Conservation (phyloP, 2,797 vertebrate species). For the Clarias laeviceps region DNA sequence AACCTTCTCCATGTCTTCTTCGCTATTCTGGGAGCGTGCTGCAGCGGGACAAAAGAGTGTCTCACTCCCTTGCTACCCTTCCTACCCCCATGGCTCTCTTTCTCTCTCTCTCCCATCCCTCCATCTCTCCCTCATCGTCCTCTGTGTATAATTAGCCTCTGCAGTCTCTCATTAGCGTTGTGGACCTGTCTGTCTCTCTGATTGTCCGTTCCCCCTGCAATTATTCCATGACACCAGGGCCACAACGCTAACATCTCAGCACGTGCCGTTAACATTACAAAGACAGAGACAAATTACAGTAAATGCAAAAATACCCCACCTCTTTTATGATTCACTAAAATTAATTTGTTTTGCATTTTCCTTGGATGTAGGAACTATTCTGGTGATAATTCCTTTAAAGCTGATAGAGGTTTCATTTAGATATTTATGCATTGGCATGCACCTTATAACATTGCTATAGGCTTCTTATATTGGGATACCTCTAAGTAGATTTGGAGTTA, state of each 20-base stretch:
- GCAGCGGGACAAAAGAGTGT: slow-evolving; percentile 60
- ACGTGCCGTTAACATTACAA: slow-evolving; percentile 26
- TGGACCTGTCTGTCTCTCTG: slow-evolving; percentile 57
- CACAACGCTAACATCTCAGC: slow-evolving; percentile 50
- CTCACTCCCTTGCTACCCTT: slow-evolving; percentile 53
- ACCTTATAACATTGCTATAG: neutral
- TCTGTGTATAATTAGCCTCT: slow-evolving; percentile 60
- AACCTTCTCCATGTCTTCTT: slow-evolving; percentile 50
- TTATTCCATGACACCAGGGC: slow-evolving; percentile 57
- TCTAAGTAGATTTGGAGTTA: neutral
- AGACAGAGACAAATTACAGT: slow-evolving; percentile 15
- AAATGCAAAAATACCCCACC: slow-evolving; percentile 20
- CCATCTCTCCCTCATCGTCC: slow-evolving; percentile 48
- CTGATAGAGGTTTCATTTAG: neutral
- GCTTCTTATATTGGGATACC: neutral
- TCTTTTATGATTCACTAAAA: neutral
- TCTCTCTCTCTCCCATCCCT: slow-evolving; percentile 37
- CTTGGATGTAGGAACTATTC: neutral
- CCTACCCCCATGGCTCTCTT: slow-evolving; percentile 32
- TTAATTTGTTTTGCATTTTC: neutral
- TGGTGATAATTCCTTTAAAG: neutral
- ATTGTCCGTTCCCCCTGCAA: slow-evolving; percentile 54
- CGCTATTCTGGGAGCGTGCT: slow-evolving; percentile 59
- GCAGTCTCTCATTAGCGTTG: slow-evolving; percentile 60
- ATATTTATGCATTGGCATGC: neutral